Evolutionary conservation across 35 echinoderm and acorn worm species (phyloP).

Genomic region (Acanthaster planci): DNA sequence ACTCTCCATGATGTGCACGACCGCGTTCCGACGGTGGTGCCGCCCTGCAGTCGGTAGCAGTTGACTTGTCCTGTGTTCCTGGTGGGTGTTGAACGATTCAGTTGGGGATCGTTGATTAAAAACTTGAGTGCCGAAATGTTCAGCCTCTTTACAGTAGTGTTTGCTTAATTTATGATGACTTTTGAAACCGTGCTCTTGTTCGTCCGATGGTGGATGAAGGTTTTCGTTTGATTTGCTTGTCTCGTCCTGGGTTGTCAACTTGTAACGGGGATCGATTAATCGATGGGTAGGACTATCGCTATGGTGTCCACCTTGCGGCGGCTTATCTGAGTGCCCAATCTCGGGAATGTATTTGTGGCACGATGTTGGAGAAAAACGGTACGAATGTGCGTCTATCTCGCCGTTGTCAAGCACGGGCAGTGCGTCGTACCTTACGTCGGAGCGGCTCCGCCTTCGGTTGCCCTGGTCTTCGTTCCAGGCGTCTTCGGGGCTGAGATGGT

Average conservation of each 20-base stretch:
- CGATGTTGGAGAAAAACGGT: background rate
- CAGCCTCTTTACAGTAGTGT: background rate
- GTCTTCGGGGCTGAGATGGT: background rate
- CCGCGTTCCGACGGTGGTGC: constrained; percentile 1
- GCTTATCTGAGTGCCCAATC: background rate
- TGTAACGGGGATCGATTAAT: too few species aligned
- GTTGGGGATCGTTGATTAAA: too few species aligned
- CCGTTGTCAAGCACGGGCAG: background rate
- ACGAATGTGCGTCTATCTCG: background rate
- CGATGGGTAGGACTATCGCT: too few species aligned
- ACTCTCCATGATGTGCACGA: background rate
- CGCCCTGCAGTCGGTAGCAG: background rate
- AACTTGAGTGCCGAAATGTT: background rate
- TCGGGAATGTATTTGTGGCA: too few species aligned
- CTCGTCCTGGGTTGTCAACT: too few species aligned
- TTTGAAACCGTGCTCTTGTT: background rate
- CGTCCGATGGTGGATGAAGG: background rate
- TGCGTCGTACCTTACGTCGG: constrained; percentile 1
- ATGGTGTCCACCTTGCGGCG: background rate
- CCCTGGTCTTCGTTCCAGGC: background rate
- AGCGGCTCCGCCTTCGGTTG: background rate
- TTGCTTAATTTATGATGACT: background rate
- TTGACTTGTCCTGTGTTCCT: too few species aligned
- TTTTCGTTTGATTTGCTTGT: background rate
- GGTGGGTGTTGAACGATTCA: too few species aligned